phyloP scores from a whole-genome alignment of 2,797 vertebrate genomes.

The Malurus leucopterus region DNA sequence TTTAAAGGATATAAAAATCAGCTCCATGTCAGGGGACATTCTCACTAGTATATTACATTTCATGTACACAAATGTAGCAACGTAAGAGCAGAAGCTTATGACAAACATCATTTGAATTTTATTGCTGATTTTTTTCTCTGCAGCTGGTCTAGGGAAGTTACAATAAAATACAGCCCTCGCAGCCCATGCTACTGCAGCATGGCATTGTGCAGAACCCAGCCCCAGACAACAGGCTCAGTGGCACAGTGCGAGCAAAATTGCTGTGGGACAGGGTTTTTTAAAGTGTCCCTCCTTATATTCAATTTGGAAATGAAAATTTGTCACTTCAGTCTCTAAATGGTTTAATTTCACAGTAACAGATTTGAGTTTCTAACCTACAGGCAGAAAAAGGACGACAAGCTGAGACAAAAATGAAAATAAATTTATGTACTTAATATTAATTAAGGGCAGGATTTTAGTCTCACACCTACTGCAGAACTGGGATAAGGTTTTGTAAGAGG shows the following conservation, averaged over 20 bases:
- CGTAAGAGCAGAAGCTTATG: slow-evolving; percentile 57
- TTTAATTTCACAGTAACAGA: neutral
- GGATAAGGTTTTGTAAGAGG: neutral
- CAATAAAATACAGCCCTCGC: neutral
- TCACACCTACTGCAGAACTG: neutral
- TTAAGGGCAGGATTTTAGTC: neutral
- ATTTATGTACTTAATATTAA: neutral
- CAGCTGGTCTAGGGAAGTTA: slow-evolving; percentile 54
- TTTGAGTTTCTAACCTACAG: neutral
- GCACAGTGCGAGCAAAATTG: neutral
- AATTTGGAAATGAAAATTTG: neutral
- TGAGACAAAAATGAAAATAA: neutral
- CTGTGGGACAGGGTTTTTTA: neutral
- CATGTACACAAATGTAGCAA: slow-evolving; percentile 40
- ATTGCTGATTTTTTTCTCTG: slow-evolving; percentile 47
- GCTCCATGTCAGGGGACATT: slow-evolving; percentile 56
- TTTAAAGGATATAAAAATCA: slow-evolving; percentile 58
- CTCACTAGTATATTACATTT: slow-evolving; percentile 47
- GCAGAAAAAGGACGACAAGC: neutral
- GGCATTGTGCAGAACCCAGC: neutral
- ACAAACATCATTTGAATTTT: slow-evolving; percentile 61
- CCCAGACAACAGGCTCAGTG: fast-evolving
- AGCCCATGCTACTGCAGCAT: neutral
- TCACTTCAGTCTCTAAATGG: neutral
- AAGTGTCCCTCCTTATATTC: neutral